Conservation (phyloP, 2,888 invertebrate genomes). For the Stenichneumon culpator region DNA sequence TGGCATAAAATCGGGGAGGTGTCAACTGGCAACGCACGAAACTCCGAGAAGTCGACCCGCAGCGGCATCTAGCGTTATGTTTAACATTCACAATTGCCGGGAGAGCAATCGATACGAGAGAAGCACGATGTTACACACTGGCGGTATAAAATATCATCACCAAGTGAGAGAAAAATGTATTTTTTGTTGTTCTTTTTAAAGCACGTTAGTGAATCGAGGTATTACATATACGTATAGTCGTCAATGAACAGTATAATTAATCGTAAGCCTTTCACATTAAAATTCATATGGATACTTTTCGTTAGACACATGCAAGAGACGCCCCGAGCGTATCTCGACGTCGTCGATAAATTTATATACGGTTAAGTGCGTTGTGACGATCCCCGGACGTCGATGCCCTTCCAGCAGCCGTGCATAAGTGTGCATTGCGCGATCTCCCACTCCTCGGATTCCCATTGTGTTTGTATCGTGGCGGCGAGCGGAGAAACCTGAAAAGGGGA, state of each 20-base stretch:
- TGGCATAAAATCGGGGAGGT: not conserved
- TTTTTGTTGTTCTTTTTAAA: conserved; percentile 7
- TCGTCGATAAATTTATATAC: not conserved
- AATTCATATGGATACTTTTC: conserved; percentile 4
- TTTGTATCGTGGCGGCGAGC: not conserved
- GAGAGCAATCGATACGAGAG: not conserved
- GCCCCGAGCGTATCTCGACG: not conserved
- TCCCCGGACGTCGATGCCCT: not conserved
- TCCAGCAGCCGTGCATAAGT: not conserved
- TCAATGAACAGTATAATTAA: conserved; percentile 1
- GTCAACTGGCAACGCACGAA: conserved; percentile 6
- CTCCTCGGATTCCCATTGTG: not conserved
- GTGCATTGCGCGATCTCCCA: conserved; percentile 3
- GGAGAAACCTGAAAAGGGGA: not conserved
- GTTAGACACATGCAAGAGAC: not conserved
- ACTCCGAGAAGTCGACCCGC: not conserved
- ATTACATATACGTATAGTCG: conserved; percentile 4
- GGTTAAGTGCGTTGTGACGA: conserved; percentile 6
- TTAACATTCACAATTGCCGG: not conserved
- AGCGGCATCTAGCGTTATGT: not conserved
- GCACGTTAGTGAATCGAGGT: conserved; percentile 16
- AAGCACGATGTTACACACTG: not conserved
- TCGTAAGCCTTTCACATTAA: conserved; percentile 9
- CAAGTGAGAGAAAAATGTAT: conserved; percentile 11
- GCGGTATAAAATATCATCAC: not conserved